Conservation (phyloP, 1,140 invertebrate species). For the Oryctes rhinoceros region DNA sequence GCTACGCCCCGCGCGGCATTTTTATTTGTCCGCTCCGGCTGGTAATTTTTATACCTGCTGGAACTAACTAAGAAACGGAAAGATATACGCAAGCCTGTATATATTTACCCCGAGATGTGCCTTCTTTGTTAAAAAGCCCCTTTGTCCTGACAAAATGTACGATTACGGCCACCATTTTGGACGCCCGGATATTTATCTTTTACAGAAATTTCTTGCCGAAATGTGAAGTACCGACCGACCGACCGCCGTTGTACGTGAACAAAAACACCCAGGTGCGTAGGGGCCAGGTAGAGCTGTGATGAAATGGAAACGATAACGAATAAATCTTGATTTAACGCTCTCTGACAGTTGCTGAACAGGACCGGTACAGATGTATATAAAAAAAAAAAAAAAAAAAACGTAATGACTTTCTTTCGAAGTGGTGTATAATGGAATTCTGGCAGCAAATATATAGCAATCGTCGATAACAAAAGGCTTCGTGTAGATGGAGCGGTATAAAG, state of each 20-base stretch:
- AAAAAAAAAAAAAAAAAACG: not conserved
- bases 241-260: not conserved
- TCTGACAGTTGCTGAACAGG: not conserved
- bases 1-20: not conserved
- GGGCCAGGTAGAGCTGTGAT: not conserved
- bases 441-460: too few relatives aligned
- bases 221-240: conserved; percentile 7
- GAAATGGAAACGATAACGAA: conserved; percentile 12
- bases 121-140: conserved; percentile 2
- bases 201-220: conserved; percentile 22
- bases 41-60: conserved; percentile 29
- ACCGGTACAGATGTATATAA: not conserved
- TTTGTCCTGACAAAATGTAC: conserved; percentile 26
- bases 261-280: conserved; percentile 14
- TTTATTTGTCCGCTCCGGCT: not conserved
- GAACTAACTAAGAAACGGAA: conserved; percentile 13
- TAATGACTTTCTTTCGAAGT: not conserved
- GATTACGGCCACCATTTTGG: conserved; percentile 1
- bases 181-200: conserved; percentile 28
- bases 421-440: not conserved
- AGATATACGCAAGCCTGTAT: conserved; percentile 1
- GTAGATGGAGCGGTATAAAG: too few relatives aligned
- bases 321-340: conserved; percentile 15
- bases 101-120: not conserved
- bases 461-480: too few relatives aligned